These are phyloP conservation scores for Holotrichia oblita DNA, from an alignment of 1,140 invertebrate genomes.

Conservation along the genomic window DNA sequence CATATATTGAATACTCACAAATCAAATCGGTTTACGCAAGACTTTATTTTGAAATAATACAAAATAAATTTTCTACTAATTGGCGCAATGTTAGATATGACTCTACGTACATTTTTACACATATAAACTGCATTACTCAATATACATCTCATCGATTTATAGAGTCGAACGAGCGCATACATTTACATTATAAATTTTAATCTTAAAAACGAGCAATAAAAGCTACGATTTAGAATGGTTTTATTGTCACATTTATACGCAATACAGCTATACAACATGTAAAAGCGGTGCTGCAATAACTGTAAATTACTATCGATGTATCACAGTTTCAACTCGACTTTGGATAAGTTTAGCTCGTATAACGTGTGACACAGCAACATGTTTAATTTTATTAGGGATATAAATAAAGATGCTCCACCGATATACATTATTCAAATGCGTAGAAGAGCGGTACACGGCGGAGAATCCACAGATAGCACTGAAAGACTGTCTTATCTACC, in stretches of 20 bases:
- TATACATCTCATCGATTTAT: not conserved
- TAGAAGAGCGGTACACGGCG: not conserved
- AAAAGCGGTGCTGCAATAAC: not conserved
- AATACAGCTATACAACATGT: not conserved
- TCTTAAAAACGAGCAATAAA: slow-evolving; percentile 3
- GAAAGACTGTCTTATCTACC: not conserved
- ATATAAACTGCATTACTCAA: too few relatives aligned
- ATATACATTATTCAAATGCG: slow-evolving; percentile 8
- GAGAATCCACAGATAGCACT: not conserved
- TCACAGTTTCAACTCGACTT: not conserved
- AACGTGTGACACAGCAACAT: not conserved
- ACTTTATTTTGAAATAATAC: too few relatives aligned
- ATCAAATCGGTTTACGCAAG: too few relatives aligned
- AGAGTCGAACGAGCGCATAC: not conserved
- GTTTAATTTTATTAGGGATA: slow-evolving; percentile 21
- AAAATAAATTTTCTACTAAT: too few relatives aligned
- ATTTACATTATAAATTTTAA: slow-evolving; percentile 16
- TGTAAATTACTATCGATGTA: not conserved
- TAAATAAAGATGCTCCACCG: not conserved
- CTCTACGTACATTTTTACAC: too few relatives aligned
- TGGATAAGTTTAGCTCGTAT: not conserved
- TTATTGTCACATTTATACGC: slow-evolving; percentile 12
- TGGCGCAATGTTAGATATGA: too few relatives aligned
- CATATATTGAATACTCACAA: too few relatives aligned
- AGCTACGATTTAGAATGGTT: not conserved